Evolutionary conservation across 2,888 invertebrate species (phyloP).

Genomic region (Trilocha varians): DNA sequence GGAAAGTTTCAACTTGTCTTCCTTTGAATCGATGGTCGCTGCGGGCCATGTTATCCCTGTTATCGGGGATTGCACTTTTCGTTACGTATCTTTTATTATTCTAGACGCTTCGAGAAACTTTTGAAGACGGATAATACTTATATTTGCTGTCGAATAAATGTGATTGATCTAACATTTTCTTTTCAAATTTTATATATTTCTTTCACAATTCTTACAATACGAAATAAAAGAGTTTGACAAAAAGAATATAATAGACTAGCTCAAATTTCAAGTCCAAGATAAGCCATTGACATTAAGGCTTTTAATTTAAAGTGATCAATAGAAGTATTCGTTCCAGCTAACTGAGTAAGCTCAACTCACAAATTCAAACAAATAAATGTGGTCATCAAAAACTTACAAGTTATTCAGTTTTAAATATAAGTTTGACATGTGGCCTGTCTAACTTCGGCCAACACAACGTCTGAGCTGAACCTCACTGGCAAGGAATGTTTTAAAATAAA

Average conservation of each 20-base stretch:
- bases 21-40: conserved; percentile 53
- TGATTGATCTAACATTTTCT: too few relatives aligned
- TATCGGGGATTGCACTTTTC: conserved; percentile 29
- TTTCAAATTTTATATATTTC: too few relatives aligned
- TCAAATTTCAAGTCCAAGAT: too few relatives aligned
- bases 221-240: too few relatives aligned
- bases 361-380: neutral
- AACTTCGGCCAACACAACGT: conserved; percentile 44
- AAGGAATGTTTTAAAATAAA: conserved; percentile 60
- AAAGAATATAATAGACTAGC: too few relatives aligned
- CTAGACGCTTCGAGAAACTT: neutral
- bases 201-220: too few relatives aligned
- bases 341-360: conserved; percentile 1
- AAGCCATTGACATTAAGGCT: too few relatives aligned
- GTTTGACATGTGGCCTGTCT: conserved; percentile 28
- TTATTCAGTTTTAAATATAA: neutral
- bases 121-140: neutral
- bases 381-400: neutral
- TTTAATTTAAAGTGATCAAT: too few relatives aligned
- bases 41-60: conserved; percentile 31
- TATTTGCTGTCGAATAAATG: too few relatives aligned
- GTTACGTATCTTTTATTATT: conserved; percentile 10
- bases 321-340: conserved; percentile 1
- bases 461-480: conserved; percentile 39
- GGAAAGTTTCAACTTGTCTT: conserved; percentile 63